These are phyloP conservation scores for Aquatica leii DNA, from an alignment of 2,888 invertebrate genomes.

Conservation along the genomic window DNA sequence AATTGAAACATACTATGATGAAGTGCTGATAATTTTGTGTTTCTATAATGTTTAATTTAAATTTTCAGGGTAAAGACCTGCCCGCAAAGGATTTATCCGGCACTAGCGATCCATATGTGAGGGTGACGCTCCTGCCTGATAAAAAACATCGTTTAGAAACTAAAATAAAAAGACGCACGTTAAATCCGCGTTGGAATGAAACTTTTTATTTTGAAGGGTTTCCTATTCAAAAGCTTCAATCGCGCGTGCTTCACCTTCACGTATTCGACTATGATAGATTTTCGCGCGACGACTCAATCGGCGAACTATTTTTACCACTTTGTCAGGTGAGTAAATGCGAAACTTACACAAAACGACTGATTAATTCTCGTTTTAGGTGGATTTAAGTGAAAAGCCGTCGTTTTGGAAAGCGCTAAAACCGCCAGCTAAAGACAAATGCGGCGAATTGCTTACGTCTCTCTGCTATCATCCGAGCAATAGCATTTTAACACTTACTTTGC, in stretches of 20 bases:
- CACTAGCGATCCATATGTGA: conserved; percentile 91
- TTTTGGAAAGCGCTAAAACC: conserved; percentile 94
- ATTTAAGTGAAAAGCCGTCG: conserved; percentile 90
- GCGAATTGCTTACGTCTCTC: conserved; percentile 88
- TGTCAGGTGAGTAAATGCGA: conserved; percentile 69
- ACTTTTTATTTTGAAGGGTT: conserved; percentile 95
- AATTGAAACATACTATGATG: too few species aligned
- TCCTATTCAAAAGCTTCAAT: conserved; percentile 91
- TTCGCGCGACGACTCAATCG: conserved; percentile 92
- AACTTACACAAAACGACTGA: not conserved
- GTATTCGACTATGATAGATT: conserved; percentile 95
- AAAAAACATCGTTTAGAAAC: conserved; percentile 93
- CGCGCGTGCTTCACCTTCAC: conserved; percentile 89
- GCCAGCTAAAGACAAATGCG: conserved; percentile 92
- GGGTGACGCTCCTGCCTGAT: conserved; percentile 88
- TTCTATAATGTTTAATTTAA: too few species aligned
- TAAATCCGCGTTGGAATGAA: conserved; percentile 94
- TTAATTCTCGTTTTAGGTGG: conserved; percentile 78
- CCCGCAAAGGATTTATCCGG: conserved; percentile 93
- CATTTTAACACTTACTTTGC: conserved; percentile 85
- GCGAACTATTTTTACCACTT: conserved; percentile 89
- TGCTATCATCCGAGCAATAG: conserved; percentile 97
- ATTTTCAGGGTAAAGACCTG: conserved; percentile 88
- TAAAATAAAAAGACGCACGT: conserved; percentile 88
- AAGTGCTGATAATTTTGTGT: too few species aligned